phyloP scores from a whole-genome alignment of 92 coral and sea anemone genomes.

The Galaxea fascicularis region DNA sequence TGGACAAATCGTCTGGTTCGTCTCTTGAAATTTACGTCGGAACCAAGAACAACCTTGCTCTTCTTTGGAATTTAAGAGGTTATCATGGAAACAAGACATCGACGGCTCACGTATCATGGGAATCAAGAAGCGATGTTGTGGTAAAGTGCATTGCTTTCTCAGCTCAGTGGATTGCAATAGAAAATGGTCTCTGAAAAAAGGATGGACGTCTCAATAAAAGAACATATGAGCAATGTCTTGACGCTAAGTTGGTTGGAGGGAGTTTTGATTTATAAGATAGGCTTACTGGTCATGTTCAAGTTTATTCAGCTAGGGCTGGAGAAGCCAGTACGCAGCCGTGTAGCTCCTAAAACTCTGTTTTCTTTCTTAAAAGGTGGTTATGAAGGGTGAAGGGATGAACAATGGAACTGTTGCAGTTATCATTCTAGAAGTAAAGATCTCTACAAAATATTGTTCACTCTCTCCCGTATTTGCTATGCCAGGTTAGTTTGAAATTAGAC shows the following conservation, averaged over 20 bases:
- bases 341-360: not conserved
- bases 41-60: not conserved
- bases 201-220: too few species aligned
- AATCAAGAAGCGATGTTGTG: slow-evolving; percentile 30
- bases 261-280: too few species aligned
- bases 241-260: too few species aligned
- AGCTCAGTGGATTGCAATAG: too few species aligned
- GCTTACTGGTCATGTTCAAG: too few species aligned
- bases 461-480: slow-evolving; percentile 46
- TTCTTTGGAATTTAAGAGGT: slow-evolving; percentile 47
- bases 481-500: slow-evolving; percentile 44
- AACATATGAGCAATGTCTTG: too few species aligned
- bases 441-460: slow-evolving; percentile 27
- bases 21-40: slow-evolving; percentile 18
- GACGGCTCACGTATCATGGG: slow-evolving; percentile 46
- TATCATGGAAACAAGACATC: slow-evolving; percentile 61
- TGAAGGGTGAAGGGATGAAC: slow-evolving; percentile 42
- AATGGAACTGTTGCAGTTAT: slow-evolving; percentile 43
- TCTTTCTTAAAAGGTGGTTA: slow-evolving; percentile 18
- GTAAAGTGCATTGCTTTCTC: slow-evolving; percentile 15
- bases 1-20: slow-evolving; percentile 16
- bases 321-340: too few species aligned
- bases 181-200: too few species aligned
- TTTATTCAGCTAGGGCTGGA: too few species aligned
- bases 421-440: slow-evolving; percentile 21